Base-by-base conservation (phyloP, 2,888 invertebrate species). In the Neuroscelio doddi region DNA sequence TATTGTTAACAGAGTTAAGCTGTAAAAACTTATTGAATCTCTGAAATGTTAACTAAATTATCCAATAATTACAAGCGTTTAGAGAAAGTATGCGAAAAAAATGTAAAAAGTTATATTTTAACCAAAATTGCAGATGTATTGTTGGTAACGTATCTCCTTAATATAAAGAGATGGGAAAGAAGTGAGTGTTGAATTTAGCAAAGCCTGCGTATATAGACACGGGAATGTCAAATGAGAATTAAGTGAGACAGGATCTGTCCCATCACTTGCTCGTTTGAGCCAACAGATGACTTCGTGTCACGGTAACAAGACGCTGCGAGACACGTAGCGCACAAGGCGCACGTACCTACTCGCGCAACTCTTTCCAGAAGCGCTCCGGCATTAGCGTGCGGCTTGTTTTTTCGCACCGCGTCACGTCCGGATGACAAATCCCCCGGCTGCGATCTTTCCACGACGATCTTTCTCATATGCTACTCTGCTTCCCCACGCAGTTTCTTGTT, bases 401-500 rank as follows among this genome's bases (percentile, higher is more conserved):
- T 67, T 67, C 61, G 64, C 64, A 69, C 50, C 38, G 41, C 65
- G 73, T 76, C 75, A 75, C 72, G 71, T 71, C 69, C 70, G 76
- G 71, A 76, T 77, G 79, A 79, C 78, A 79, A 79, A 79, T 79
- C 76, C 72, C 68, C 70, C 71, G 27, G 55, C 73, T 65, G 71
- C 68, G 65, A 63, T 55, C 53, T 61, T 61, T 50, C 63, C 68
- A 56, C 66, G 56, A 59, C 64, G 64, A 72, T 69, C 52, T 63
- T 63, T 57, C 55, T 61, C 34, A 10, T 36, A 45, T 30, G 30
- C 47, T 38, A 49, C 51, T 53, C 51, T 30, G 47, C 50, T 34
- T 45, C 57, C 26, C 32, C 46, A 17, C 36, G 51, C 42, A 29
- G 49, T 58, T 49, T 17, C 32, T 29, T 49, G 49, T 26, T 45